Conservation (phyloP, 2,113 vertebrate species). For the Hippocampus mohnikei region DNA sequence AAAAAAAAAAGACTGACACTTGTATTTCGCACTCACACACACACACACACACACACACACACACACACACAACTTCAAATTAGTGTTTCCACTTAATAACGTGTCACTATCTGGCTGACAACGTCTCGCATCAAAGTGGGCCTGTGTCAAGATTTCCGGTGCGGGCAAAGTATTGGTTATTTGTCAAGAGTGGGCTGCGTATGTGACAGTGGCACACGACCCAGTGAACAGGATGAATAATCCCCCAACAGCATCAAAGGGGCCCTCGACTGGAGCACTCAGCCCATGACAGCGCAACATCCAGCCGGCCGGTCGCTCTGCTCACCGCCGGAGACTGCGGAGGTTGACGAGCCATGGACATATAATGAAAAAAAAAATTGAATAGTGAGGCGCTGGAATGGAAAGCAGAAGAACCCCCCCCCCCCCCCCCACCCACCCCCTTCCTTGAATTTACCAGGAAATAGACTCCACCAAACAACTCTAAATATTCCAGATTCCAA, state of each 20-base stretch:
- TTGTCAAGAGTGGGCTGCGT: constrained; percentile 35
- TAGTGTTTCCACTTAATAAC: neutral
- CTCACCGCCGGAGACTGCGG: constrained; percentile 56
- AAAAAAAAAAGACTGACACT: too few species aligned
- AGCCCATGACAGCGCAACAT: constrained; percentile 59
- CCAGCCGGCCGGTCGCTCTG: constrained; percentile 50
- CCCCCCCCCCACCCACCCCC: too few species aligned
- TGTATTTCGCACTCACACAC: too few species aligned
- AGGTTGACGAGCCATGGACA: constrained; percentile 48
- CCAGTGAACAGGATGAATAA: constrained; percentile 64
- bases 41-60: neutral
- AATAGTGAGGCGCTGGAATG: neutral
- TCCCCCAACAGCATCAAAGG: constrained; percentile 70
- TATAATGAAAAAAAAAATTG: constrained; percentile 38
- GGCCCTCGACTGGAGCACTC: constrained; percentile 54
- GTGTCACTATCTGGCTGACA: constrained; percentile 25
- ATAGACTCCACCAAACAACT: too few species aligned
- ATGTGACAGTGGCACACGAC: constrained; percentile 46
- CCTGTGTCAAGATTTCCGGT: constrained; percentile 20
- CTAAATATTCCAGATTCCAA: too few species aligned
- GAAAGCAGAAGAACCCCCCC: neutral
- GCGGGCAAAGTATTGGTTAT: constrained; percentile 38
- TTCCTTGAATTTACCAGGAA: neutral
- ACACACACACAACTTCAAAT: neutral
- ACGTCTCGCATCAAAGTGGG: constrained; percentile 44